Conservation (phyloP, 2,888 invertebrate genomes). For the Microctonus brassicae region DNA sequence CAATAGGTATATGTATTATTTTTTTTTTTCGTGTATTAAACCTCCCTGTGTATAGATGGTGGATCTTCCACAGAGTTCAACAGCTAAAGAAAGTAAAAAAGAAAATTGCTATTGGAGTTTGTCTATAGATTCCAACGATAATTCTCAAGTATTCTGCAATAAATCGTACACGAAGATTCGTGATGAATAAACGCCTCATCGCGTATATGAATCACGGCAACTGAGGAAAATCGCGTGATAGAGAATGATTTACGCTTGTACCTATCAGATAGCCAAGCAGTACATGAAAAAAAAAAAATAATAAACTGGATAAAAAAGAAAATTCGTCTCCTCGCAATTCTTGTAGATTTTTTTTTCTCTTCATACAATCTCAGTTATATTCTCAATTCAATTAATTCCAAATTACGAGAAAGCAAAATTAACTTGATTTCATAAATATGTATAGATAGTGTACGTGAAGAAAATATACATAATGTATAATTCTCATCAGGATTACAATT, state of each 20-base stretch:
- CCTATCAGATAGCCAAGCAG: background rate
- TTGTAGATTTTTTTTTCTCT: background rate
- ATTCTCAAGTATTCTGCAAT: background rate
- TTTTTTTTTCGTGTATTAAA: background rate
- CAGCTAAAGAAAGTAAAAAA: constrained; percentile 10
- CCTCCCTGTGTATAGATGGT: background rate
- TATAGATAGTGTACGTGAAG: too few species aligned
- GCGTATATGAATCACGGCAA: constrained; percentile 38
- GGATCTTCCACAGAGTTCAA: background rate
- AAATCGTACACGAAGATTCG: constrained; percentile 46
- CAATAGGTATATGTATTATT: too few species aligned
- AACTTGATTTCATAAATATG: background rate
- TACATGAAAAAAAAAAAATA: background rate
- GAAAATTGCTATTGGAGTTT: constrained; percentile 5
- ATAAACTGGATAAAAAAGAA: too few species aligned
- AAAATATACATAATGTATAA: background rate
- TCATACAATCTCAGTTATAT: too few species aligned
- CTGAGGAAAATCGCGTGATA: constrained; percentile 47
- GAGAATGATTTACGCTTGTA: constrained; percentile 44
- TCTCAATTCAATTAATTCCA: background rate
- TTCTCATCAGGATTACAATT: constrained; percentile 12
- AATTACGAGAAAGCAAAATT: background rate
- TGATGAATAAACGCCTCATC: constrained; percentile 34
- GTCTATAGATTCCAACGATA: constrained; percentile 6
- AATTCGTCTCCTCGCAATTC: background rate